A percentile compares a stretch with the other conserved stretches of the same genome.
Evolutionary conservation across 2,888 invertebrate species (phyloP).

Genomic region (Noctua fimbriata): DNA sequence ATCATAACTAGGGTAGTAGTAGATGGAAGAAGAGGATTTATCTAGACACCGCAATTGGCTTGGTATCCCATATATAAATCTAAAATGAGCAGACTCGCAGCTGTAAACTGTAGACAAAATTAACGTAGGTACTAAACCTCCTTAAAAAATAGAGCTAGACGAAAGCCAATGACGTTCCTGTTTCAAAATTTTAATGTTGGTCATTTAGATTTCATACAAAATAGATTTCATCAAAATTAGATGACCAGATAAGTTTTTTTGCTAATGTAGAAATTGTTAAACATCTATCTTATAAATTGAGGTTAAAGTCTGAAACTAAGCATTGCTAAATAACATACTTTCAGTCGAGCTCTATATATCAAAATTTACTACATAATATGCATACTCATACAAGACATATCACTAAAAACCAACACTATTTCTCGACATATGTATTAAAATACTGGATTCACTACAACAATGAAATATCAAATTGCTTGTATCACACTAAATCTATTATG

Average conservation of each 20-base stretch:
- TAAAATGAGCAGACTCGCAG: slow-evolving; percentile 68
- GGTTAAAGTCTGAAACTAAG: neutral
- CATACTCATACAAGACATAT: slow-evolving; percentile 81
- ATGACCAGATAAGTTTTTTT: neutral
- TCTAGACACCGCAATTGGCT: slow-evolving; percentile 67
- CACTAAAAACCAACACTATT: slow-evolving; percentile 82
- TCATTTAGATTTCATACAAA: slow-evolving; percentile 8
- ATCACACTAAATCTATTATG: slow-evolving; percentile 82
- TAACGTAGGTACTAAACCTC: slow-evolving; percentile 77
- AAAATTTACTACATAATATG: slow-evolving; percentile 83
- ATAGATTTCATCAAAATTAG: neutral
- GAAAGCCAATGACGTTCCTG: slow-evolving; percentile 21
- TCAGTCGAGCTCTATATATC: slow-evolving; percentile 68
- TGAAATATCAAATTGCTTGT: slow-evolving; percentile 82
- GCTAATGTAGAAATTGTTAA: neutral
- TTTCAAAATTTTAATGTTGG: neutral
- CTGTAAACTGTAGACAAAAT: slow-evolving; percentile 69
- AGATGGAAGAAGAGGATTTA: slow-evolving; percentile 50
- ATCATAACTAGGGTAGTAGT: slow-evolving; percentile 60
- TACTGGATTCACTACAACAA: slow-evolving; percentile 86
- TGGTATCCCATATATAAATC: slow-evolving; percentile 68
- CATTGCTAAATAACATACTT: slow-evolving; percentile 65
- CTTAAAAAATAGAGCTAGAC: slow-evolving; percentile 62
- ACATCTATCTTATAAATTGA: neutral
- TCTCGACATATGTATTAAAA: slow-evolving; percentile 82